Base-by-base conservation (phyloP, 2,797 vertebrate genomes). In the Arrhamphus sclerolepis region DNA sequence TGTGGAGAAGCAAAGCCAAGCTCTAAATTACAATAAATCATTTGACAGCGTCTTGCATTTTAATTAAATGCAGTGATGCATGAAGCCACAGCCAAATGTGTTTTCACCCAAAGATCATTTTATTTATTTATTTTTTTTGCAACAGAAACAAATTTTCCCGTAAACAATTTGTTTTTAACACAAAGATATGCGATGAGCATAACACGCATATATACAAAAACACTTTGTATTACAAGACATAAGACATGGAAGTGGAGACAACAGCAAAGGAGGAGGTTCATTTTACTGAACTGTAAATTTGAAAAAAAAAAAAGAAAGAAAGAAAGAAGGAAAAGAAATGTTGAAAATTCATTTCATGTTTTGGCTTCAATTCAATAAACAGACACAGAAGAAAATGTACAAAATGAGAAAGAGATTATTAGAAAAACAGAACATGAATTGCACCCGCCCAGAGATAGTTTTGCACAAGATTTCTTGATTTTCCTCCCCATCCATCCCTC, bases 21-120 rank as follows among this genome's bases (percentile, higher is more conserved):
- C 38, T 70, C 49, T 58, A 72, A 80, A 82, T 84, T 57, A 73
- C 77, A 79, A 86, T 78, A 58, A 72, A 85, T 85, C 55, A 70
- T 69, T 57, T 52, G 46, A 56, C 61, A 58, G 75, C 52, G 65
- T 78, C 54, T 82, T 73, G 69, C 64, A 56, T 83, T 85, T 80
- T 82, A 87, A 87, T 88, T 75, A 77, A 81, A 85, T 19, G 50
- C 51, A 72, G 46, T 80, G 81, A 72, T 70, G 80, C 81, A 78
- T 64, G 58, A 56, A 31, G 50, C 31, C 21, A 60, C 49, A 62
- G 64, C 55, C 28, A 72, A 83, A 76, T 57, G 62, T 48, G 68
- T 78, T 83, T 82, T 83, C 49, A 52, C 26, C 40, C 17, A 62
- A 59, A 66, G 29, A 80, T 82, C 71, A 77, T 56, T n/a, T n/a